Evolutionary conservation across 2,113 vertebrate species (phyloP).

Genomic region (Ivindomyrus marchei): DNA sequence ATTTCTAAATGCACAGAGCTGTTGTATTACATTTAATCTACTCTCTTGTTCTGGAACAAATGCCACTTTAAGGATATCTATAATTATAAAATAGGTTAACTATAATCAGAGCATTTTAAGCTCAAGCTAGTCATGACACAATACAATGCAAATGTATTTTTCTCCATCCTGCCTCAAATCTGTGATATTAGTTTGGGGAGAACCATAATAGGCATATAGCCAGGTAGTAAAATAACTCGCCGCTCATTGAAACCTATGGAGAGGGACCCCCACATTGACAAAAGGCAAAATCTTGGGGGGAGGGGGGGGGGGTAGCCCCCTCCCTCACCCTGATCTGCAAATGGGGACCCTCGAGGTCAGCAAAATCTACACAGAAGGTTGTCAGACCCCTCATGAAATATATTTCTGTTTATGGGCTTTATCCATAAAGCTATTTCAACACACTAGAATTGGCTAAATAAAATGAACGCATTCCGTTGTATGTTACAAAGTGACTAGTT

Average conservation of each 20-base stretch:
- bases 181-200: background rate
- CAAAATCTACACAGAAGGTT: background rate
- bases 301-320: background rate
- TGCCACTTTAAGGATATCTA: background rate
- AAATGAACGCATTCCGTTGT: background rate
- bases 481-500: background rate
- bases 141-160: background rate
- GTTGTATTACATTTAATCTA: background rate
- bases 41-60: background rate
- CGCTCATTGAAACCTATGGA: background rate
- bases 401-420: background rate
- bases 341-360: background rate
- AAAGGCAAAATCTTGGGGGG: background rate
- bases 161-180: background rate
- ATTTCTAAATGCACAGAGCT: background rate
- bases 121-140: too few species aligned
- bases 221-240: background rate
- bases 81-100: too few species aligned
- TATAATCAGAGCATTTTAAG: too few species aligned
- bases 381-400: background rate
- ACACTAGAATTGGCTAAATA: background rate
- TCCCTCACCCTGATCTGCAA: background rate
- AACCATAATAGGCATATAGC: background rate
- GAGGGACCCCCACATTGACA: background rate
- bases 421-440: background rate